Base-by-base conservation (phyloP, 2,888 invertebrate species). In the Gymnoscelis rufifasciata region DNA sequence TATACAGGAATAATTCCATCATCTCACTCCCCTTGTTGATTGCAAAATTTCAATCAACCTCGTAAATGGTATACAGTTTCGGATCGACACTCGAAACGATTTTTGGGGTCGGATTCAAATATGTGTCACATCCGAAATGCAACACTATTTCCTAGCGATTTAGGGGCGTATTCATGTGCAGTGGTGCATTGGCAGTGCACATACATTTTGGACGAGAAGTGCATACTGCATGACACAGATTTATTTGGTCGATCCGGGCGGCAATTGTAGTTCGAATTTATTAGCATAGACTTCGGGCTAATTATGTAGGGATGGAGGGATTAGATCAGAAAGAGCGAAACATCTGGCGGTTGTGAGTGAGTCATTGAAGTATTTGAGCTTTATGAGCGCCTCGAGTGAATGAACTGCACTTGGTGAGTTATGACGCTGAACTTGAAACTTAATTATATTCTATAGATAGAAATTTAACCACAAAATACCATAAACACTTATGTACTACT, bases 31-130 rank as follows among this genome's bases (percentile, higher is more conserved):
- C 84, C 84, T 75, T 78, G 81, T 81, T 86, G 84, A 86, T 87
- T 87, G 87, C 86, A 60, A 88, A 87, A 87, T 87, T 88, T 87
- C 87, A 87, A 87, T 88, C 87, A 87, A 80, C 72, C 78, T 71
- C 77, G 82, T 84, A 86, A 87, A 86, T 84, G 83, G 87, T 82
- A 68, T 78, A 83, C 83, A 75, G 76, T 75, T 76, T 78, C 78
- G 77, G 69, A 83, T 83, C 83, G 83, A 83, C 83, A 86, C 82
- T 82, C 78, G 66, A 74, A 78, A 79, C 76, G 71, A 75, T 74
- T 83, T 84, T 82, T 78, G 78, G 84, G 83, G 81, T 78, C 74
- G 75, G 68, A 64, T 56, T 37, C 45, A 39, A 45, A 56, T 52
- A 46, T 53, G 50, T 51, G 55, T 48, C 46, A 30, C 56, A 51